These are phyloP conservation scores for Lepidochitona cinerea DNA, from an alignment of 2,888 invertebrate genomes.

Conservation along the genomic window DNA sequence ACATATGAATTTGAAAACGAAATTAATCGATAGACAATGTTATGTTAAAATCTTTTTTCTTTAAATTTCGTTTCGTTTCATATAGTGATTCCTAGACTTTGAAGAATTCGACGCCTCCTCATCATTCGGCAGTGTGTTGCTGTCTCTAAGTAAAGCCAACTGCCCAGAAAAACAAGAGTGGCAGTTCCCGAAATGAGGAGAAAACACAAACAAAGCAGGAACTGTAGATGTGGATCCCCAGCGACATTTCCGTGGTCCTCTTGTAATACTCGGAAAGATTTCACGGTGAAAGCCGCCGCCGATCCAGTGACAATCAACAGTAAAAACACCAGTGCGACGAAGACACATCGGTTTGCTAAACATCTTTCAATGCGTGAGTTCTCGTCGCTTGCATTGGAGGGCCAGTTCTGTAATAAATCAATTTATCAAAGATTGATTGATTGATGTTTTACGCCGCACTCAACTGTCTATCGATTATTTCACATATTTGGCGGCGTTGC, in stretches of 20 bases:
- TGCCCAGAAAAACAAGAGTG: neutral
- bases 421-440: too few relatives aligned
- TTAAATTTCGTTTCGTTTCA: too few relatives aligned
- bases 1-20: too few relatives aligned
- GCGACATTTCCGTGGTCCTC: neutral
- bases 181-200: neutral
- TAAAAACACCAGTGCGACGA: neutral
- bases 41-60: too few relatives aligned
- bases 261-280: neutral
- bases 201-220: neutral
- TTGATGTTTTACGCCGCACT: too few relatives aligned
- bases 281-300: neutral
- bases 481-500: too few relatives aligned
- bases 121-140: neutral
- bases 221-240: slow-evolving; percentile 2
- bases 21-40: too few relatives aligned
- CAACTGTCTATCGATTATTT: too few relatives aligned
- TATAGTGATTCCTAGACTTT: neutral
- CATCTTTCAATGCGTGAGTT: neutral
- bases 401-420: neutral
- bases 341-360: neutral
- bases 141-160: neutral
- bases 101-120: neutral
- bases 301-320: slow-evolving; percentile 2
- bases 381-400: neutral